Evolutionary conservation across 2,113 vertebrate species (phyloP).

Genomic region (Halcyon malimbica): DNA sequence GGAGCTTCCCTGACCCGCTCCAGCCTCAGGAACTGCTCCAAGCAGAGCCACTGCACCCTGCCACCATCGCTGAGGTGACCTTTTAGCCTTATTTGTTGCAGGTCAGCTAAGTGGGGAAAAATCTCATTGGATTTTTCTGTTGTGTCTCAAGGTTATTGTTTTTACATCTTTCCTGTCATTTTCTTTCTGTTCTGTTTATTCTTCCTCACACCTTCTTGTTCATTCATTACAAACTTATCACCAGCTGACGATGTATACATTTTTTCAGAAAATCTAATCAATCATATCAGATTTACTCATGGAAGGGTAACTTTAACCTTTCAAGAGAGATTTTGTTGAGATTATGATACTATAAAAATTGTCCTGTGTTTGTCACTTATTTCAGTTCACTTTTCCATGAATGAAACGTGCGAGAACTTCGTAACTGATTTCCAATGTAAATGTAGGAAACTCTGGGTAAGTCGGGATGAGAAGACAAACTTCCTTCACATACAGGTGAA

Average conservation of each 20-base stretch:
- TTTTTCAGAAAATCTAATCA: background rate
- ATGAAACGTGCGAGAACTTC: background rate
- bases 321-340: background rate
- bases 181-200: background rate
- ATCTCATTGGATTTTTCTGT: too few species aligned
- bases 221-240: background rate
- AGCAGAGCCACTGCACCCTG: background rate
- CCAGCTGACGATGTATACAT: background rate
- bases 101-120: background rate
- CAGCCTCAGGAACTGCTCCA: background rate
- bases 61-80: rapidly evolving
- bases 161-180: background rate
- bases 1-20: background rate
- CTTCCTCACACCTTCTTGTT: background rate
- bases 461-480: background rate
- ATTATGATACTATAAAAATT: background rate
- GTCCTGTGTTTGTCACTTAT: background rate
- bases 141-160: background rate
- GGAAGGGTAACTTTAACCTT: background rate
- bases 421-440: background rate
- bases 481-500: background rate
- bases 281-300: background rate
- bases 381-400: background rate
- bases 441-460: background rate
- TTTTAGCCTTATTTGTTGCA: background rate